phyloP scores from a whole-genome alignment of 1,140 invertebrate species.

The Pygmarrhopalites habei region DNA sequence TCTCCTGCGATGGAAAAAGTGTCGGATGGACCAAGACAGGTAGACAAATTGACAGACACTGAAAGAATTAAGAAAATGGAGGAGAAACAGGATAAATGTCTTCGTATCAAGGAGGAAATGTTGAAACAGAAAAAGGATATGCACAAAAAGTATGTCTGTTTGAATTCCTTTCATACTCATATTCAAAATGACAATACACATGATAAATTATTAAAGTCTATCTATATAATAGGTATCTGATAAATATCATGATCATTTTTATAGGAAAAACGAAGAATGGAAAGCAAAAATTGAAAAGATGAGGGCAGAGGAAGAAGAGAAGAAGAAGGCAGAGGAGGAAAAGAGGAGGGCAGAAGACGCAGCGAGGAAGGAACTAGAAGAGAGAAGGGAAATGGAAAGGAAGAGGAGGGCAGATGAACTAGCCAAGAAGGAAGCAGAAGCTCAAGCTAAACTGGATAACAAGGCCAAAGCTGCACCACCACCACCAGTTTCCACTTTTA shows the following conservation, averaged over 20 bases:
- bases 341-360: background rate
- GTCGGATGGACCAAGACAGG: no score
- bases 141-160: background rate
- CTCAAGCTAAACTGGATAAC: background rate
- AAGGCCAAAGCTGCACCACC: no score
- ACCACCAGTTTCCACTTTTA: no score
- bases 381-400: background rate
- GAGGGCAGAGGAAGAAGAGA: background rate
- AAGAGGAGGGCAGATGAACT: background rate
- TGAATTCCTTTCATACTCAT: background rate
- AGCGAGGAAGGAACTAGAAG: background rate
- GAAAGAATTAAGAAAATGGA: no score
- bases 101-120: background rate
- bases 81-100: background rate
- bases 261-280: constrained; percentile 14
- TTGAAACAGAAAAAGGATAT: background rate
- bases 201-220: background rate
- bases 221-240: background rate
- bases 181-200: background rate
- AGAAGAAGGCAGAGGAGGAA: constrained; percentile 7
- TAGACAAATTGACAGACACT: no score
- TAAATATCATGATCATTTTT: background rate
- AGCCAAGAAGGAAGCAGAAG: background rate
- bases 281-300: constrained; percentile 4
- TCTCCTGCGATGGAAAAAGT: no score